phyloP scores from a whole-genome alignment of 1,140 invertebrate species.

The Drosophila fuyamai region DNA sequence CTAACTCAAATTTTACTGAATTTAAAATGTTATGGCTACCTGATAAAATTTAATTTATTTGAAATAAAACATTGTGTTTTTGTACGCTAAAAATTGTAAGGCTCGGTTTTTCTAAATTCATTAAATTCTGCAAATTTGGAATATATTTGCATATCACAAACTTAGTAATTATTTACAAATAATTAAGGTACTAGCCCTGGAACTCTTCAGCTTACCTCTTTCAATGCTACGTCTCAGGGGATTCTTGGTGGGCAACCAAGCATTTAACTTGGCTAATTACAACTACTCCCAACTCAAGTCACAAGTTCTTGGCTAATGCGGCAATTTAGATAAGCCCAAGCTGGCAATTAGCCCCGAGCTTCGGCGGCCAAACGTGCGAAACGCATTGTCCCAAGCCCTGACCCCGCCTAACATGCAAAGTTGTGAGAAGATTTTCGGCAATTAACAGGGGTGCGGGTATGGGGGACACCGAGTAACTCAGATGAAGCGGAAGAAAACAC shows the following conservation, averaged over 20 bases:
- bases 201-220: slow-evolving; percentile 10
- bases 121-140: too few relatives aligned
- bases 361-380: slow-evolving; percentile 56
- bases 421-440: slow-evolving; percentile 56
- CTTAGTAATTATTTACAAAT: slow-evolving; percentile 17
- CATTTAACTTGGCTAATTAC: slow-evolving; percentile 77
- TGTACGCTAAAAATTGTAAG: not conserved
- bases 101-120: too few relatives aligned
- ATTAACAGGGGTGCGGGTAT: slow-evolving; percentile 14
- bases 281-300: slow-evolving; percentile 46
- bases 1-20: too few relatives aligned
- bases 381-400: slow-evolving; percentile 77
- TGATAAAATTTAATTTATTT: too few relatives aligned
- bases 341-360: slow-evolving; percentile 65
- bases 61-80: too few relatives aligned
- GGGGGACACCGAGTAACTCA: slow-evolving; percentile 16
- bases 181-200: slow-evolving; percentile 3
- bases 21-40: too few relatives aligned
- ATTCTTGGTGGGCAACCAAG: slow-evolving; percentile 61
- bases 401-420: slow-evolving; percentile 71
- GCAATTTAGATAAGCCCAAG: slow-evolving; percentile 78
- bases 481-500: slow-evolving; percentile 41
- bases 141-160: too few relatives aligned
- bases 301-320: slow-evolving; percentile 77
- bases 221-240: slow-evolving; percentile 29